Conservation (phyloP, 2,797 vertebrate species). For the Catharus ustulatus region DNA sequence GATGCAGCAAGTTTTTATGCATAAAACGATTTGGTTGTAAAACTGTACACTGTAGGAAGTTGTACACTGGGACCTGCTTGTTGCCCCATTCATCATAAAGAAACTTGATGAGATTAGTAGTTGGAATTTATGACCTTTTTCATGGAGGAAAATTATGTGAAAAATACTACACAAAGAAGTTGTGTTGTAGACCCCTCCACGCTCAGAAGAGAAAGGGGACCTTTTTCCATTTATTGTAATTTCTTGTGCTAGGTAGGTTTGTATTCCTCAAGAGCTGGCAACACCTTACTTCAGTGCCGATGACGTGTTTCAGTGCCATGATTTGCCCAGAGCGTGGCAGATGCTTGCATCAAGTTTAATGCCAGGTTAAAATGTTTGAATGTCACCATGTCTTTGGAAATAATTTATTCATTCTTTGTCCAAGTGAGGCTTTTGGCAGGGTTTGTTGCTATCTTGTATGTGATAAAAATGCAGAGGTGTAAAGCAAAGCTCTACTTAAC, state of each 20-base stretch:
- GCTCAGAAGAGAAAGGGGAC: background rate
- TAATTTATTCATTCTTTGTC: background rate
- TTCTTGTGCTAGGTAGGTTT: background rate
- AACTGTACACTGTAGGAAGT: background rate
- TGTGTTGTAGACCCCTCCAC: background rate
- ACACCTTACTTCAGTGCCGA: background rate
- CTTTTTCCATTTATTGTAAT: background rate
- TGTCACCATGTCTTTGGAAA: background rate
- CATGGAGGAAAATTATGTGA: background rate
- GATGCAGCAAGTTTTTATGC: background rate
- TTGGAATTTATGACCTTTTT: background rate
- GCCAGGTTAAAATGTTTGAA: slow-evolving; percentile 36
- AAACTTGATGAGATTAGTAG: background rate
- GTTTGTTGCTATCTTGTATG: background rate
- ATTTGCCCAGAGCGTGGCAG: background rate
- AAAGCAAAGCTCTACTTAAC: background rate
- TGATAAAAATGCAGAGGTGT: background rate
- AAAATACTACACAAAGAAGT: background rate
- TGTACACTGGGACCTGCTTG: background rate
- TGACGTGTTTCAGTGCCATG: background rate
- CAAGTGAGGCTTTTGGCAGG: background rate
- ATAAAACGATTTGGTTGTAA: background rate
- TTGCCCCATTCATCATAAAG: background rate
- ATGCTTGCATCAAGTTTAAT: background rate
- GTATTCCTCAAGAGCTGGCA: background rate